A percentile compares a stretch with the other conserved stretches of the same genome.
phyloP scores from a whole-genome alignment of 2,113 vertebrate genomes.

The Pungitius pungitius region DNA sequence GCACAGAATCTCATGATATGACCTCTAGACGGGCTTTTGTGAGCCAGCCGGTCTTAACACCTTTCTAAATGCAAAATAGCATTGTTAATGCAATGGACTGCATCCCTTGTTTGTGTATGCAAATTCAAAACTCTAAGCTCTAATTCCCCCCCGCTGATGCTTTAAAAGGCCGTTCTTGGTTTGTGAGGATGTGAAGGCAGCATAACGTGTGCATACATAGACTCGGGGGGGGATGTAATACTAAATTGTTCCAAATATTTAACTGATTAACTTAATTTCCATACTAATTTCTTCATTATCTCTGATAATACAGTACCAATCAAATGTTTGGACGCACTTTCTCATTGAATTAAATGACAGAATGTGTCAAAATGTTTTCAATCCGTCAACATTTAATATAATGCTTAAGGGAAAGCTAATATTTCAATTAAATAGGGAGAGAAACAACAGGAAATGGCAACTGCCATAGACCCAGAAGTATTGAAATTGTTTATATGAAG shows the following conservation, averaged over 20 bases:
- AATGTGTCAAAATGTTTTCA: neutral
- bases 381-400: constrained; percentile 1
- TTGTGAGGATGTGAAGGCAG: constrained; percentile 34
- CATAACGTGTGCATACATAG: constrained; percentile 24
- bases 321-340: too few species aligned
- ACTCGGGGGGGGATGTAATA: constrained; percentile 13
- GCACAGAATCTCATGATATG: constrained; percentile 49
- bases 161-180: constrained; percentile 71
- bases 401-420: constrained; percentile 1
- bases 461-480: constrained; percentile 53
- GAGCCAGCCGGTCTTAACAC: constrained; percentile 66
- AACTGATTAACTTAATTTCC: constrained; percentile 12
- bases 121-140: constrained; percentile 64
- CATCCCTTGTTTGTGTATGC: constrained; percentile 70
- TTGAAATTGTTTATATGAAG: constrained; percentile 56
- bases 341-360: too few species aligned
- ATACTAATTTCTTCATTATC: neutral
- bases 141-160: constrained; percentile 54
- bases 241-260: constrained; percentile 20
- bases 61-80: constrained; percentile 79
- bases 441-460: neutral
- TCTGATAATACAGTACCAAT: neutral
- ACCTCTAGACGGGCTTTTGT: constrained; percentile 65
- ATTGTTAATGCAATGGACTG: constrained; percentile 60
- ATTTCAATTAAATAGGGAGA: constrained; percentile 12